Evolutionary conservation across 2,888 invertebrate genomes (phyloP).

Genomic region (Platypus cylindrus): DNA sequence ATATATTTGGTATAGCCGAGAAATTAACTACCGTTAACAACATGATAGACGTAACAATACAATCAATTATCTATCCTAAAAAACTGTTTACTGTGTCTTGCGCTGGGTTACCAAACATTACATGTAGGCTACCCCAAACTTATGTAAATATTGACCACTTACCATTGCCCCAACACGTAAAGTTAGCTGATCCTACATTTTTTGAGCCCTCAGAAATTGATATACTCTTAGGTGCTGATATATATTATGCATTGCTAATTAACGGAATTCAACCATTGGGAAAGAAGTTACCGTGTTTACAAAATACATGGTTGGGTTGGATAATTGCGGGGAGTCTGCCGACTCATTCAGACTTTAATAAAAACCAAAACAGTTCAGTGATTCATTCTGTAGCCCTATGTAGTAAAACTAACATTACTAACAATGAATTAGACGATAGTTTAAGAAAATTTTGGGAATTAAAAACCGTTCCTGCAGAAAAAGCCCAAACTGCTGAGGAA

Average conservation of each 20-base stretch:
- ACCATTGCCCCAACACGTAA: conserved; percentile 1
- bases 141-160: not conserved
- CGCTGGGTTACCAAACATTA: conserved; percentile 3
- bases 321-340: conserved; percentile 10
- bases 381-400: too few relatives aligned
- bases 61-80: conserved; percentile 2
- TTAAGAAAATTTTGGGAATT: conserved; percentile 12
- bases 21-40: too few relatives aligned
- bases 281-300: conserved; percentile 5
- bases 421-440: too few relatives aligned
- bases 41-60: conserved; percentile 7
- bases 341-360: too few relatives aligned
- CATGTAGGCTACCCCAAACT: conserved; percentile 4
- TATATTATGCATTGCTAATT: conserved; percentile 9
- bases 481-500: conserved; percentile 6
- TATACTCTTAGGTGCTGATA: conserved; percentile 10
- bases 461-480: conserved; percentile 7
- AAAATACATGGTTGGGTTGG: conserved; percentile 12
- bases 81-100: conserved; percentile 6
- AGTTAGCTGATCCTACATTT: conserved; percentile 10
- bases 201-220: conserved; percentile 11
- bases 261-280: conserved; percentile 6
- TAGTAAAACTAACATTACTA: too few relatives aligned
- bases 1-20: too few relatives aligned
- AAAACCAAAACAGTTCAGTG: too few relatives aligned